Evolutionary conservation across 2,888 invertebrate genomes (phyloP).

Genomic region (Scaptomyza reducta): DNA sequence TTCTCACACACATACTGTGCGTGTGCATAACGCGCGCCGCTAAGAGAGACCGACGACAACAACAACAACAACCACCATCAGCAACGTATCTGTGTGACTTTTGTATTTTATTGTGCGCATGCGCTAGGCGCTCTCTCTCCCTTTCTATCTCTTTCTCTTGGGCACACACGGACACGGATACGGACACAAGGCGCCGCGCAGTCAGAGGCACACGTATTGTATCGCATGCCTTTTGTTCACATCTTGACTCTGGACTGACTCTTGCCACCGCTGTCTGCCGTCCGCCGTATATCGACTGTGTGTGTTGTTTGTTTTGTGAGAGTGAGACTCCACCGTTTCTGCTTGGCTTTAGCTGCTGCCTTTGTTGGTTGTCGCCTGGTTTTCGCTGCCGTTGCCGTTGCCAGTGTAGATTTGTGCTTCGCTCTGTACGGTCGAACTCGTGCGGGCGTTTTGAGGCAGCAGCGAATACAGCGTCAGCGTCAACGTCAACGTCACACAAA

Average conservation of each 20-base stretch:
- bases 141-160: not conserved
- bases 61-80: slow-evolving; percentile 45
- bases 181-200: slow-evolving; percentile 63
- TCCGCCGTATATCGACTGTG: slow-evolving; percentile 3
- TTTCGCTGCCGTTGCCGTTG: slow-evolving; percentile 75
- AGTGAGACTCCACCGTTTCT: slow-evolving; percentile 65
- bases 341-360: slow-evolving; percentile 44
- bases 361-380: slow-evolving; percentile 51
- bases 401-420: slow-evolving; percentile 84
- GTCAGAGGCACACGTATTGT: slow-evolving; percentile 60
- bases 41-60: slow-evolving; percentile 44
- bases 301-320: slow-evolving; percentile 35
- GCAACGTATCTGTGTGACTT: slow-evolving; percentile 1
- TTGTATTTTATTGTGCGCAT: slow-evolving; percentile 41
- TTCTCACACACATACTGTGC: slow-evolving; percentile 66
- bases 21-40: slow-evolving; percentile 72
- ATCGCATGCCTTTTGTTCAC: slow-evolving; percentile 70
- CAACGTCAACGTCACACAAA: slow-evolving; percentile 33
- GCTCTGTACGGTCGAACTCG: slow-evolving; percentile 83
- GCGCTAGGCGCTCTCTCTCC: slow-evolving; percentile 54
- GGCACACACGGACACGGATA: slow-evolving; percentile 52
- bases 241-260: slow-evolving; percentile 57
- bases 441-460: slow-evolving; percentile 60
- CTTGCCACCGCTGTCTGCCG: slow-evolving; percentile 31
- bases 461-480: slow-evolving; percentile 15